Evolutionary conservation across 2,113 vertebrate species (phyloP), one percentile per base, ranked within the genome.

Genomic region (Nannospalax galili): DNA sequence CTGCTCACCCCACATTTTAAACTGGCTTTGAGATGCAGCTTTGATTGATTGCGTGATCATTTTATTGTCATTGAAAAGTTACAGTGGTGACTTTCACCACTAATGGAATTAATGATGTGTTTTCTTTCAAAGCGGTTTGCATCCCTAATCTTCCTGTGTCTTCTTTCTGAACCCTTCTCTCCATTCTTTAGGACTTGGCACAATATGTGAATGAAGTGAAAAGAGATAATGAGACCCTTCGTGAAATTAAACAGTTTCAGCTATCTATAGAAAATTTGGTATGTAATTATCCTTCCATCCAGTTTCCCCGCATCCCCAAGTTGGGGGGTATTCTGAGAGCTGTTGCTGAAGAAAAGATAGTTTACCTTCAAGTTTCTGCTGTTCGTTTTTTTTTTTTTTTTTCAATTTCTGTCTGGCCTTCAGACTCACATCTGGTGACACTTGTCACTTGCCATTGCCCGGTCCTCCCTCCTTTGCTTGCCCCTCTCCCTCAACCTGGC

Each of bases 201-300:
- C 99, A 99, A 89, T 99, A 99, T 87, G 99, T 99, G 94, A 99
- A 99, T 65, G 99, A 99, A 98, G 99, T 99, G 87, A 99, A 99
- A 98, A 99, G 99, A 97, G 99, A 99, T 98, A 99, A 99, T 17
- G 99, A 99, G 98, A 99, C 99, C 0, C 97, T 99, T 88, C 98
- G 99, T 95, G 99, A 99, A 98, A 99, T 99, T 89, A 98, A 98
- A 95, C 99, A 99, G 96, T 99, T 99, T 98, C 99, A 99, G 98
- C 99, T 99, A 92, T 99, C 99, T 85, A 99, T 99, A 89, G 99
- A 99, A 98, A 99, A 99, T 97, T 96, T 99, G 99, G 99, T 99
- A 98, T 0, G 98, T 98, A 48, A 73, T 95, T 70, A 84, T 95
- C 95, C 15, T 60, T 15, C 52, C 19, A 8, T 74, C 87, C 77